Base-by-base conservation (phyloP, 2,888 invertebrate species). In the Smittia aterrima region DNA sequence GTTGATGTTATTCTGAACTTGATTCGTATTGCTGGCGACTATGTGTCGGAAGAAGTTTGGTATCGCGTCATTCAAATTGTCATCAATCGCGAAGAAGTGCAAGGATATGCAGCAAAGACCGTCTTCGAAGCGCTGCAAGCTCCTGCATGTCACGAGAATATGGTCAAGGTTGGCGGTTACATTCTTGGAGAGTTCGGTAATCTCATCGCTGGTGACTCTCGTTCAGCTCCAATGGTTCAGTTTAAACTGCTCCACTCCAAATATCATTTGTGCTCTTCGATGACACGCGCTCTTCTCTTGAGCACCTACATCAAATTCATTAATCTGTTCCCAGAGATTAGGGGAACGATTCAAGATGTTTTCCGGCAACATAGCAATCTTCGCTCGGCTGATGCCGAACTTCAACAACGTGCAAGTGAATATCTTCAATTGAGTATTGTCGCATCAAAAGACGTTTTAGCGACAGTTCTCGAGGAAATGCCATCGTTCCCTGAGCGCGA, bases 161-260 rank as follows among this genome's bases (percentile, higher is more conserved):
- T 99, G 99, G 98, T 99, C 1, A 99, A 99, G 88, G 99, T 99
- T 74, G 98, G 98, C 76, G 99, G 98, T 73, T 99, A 99, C 80
- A 98, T 99, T 79, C 87, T 99, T 76, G 99, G 99, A 76, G 98
- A 99, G 84, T 99, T 99, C 85, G 99, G 99, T 73, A 99, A 99
- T 85, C 87, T 99, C 76, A 99, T 99, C 82, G 99, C 99, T 78
- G 99, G 99, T 16, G 99, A 99, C 83, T 93, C 95, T 76, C 88
- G 98, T 75, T 99, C 98, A 66, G 96, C 98, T 74, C 98, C 99
- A 7, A 87, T 92, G 79, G 96, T 99, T 76, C 99, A 99, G 84
- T 99, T 99, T 85, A 96, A 98, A 83, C 87, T 99, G 75, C 87
- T 99, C 77, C 98, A 99, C 88, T 98, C 98, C 80, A 99, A 99